Base-by-base conservation (phyloP, 2,888 invertebrate species). In the Drosophila maculinotata region DNA sequence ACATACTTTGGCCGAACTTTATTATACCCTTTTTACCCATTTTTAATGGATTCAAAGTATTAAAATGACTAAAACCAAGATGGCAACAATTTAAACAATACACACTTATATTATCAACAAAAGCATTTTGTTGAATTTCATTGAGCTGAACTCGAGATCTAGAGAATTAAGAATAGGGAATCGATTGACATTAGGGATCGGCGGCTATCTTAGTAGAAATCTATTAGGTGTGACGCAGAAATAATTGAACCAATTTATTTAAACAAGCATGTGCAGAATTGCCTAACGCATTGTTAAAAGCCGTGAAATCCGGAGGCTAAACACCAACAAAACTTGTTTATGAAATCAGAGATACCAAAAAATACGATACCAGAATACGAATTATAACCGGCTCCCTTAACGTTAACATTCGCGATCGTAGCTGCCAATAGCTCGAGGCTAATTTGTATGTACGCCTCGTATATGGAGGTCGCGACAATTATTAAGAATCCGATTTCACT, bases 171-270 rank as follows among this genome's bases (percentile, higher is more conserved):
- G 41, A 49, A 9, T 33, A 3, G 31, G 23, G 63, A 38, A 8
- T n/a, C n/a, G n/a, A n/a, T n/a, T 45, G 14, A 53, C 75, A 63
- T 54, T 26, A 26, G 69, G 71, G 69, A 51, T 2, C 54, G 54
- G 62, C 38, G 38, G 41, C 53, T 54, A 58, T 70, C 42, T 15
- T 33, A 47, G 49, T 8, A 59, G 26, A 58, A 79, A 76, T 68
- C 83, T 74, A 83, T 86, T 83, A 77, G 77, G 81, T 86, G 87
- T 86, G 87, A 82, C 78, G 87, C 84, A 78, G 80, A 78, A 86
- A 86, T 82, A 86, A 82, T 84, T 83, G 87, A 66, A 63, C 72
- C 57, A 52, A 86, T 78, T 82, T 83, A 83, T 81, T 84, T 77
- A 57, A 69, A 74, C 80, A 83, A 60, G 71, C 54, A 57, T 62